Conservation (phyloP, 2,113 vertebrate species). For the Turnix velox region DNA sequence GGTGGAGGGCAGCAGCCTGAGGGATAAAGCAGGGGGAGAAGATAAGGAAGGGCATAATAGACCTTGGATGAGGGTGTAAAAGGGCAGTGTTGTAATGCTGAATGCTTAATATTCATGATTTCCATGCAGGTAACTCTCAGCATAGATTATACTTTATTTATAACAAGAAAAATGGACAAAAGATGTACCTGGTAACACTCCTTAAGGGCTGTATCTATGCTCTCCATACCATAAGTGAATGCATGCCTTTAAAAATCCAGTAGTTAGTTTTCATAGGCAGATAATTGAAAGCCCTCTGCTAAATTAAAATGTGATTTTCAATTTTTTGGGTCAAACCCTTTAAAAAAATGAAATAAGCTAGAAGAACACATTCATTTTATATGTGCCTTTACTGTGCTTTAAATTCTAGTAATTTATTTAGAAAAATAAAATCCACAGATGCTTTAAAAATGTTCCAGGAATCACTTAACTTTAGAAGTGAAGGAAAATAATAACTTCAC, state of each 20-base stretch:
- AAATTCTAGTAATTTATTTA: not conserved
- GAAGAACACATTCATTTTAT: not conserved
- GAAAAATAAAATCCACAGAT: not conserved
- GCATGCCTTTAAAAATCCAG: not conserved
- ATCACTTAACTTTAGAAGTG: not conserved
- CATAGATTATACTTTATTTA: not conserved
- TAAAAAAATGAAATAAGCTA: not conserved
- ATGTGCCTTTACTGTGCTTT: not conserved
- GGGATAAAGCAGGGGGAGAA: not conserved
- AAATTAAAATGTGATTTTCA: not conserved
- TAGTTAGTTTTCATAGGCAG: not conserved
- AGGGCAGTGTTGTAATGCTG: not conserved
- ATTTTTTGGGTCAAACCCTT: not conserved
- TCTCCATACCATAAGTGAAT: fast-evolving
- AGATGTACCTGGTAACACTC: not conserved
- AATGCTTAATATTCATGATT: not conserved
- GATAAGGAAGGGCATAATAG: not conserved
- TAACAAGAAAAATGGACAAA: not conserved
- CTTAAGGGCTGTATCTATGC: not conserved
- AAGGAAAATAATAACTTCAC: constrained; percentile 18
- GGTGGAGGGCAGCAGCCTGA: not conserved
- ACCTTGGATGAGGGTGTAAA: not conserved
- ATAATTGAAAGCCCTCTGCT: not conserved
- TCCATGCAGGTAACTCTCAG: not conserved
- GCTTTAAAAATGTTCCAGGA: not conserved